Conservation (phyloP, 1,140 invertebrate genomes). For the Sarcophaga bullata region DNA sequence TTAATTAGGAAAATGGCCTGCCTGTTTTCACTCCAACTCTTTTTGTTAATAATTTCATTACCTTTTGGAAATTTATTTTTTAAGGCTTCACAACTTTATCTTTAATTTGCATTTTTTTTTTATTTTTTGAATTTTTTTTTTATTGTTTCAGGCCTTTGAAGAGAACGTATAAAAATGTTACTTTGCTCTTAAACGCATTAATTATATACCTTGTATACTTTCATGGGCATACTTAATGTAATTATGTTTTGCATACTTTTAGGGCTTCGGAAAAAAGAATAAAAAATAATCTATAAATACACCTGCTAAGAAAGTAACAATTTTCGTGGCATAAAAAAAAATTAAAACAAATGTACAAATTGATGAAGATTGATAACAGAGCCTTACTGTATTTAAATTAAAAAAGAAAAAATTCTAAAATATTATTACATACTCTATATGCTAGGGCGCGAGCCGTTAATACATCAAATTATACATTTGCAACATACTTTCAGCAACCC, state of each 20-base stretch:
- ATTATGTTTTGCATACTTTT: slow-evolving; percentile 19
- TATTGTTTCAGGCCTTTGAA: neutral
- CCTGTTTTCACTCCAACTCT: neutral
- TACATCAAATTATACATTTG: too few relatives aligned
- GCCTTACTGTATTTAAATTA: slow-evolving; percentile 7
- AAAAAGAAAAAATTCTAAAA: neutral
- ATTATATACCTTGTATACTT: neutral
- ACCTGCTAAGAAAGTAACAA: neutral
- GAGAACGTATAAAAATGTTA: neutral
- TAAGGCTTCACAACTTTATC: slow-evolving; percentile 3
- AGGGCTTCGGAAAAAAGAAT: neutral
- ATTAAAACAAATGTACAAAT: neutral
- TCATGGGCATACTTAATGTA: neutral
- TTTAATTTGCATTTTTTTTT: neutral
- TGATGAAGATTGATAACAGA: slow-evolving; percentile 16
- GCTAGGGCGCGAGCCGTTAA: too few relatives aligned
- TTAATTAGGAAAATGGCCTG: neutral
- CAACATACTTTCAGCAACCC: too few relatives aligned
- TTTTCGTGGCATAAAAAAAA: neutral
- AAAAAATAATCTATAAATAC: neutral
- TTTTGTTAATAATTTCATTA: neutral
- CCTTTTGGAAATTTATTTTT: neutral
- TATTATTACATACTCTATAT: too few relatives aligned
- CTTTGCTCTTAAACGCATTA: neutral
- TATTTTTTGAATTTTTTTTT: neutral